Evolutionary conservation across 2,888 invertebrate species (phyloP), one percentile per base, ranked within the genome.

Genomic region (Scelioninae gen. 2): DNA sequence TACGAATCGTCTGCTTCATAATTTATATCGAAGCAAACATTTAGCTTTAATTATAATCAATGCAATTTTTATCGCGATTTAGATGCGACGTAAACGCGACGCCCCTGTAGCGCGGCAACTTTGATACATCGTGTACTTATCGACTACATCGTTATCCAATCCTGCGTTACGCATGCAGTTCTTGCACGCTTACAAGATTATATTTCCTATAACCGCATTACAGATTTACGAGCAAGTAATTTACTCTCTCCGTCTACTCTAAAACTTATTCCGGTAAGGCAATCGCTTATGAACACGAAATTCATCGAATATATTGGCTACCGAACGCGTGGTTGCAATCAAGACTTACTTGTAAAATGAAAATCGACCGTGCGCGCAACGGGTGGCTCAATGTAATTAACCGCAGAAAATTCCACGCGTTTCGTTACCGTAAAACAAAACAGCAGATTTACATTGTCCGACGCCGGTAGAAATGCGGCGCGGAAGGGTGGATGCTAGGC

Each of bases 121-220:
- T 74, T 71, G 70, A 70, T 65, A 61, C 67, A 70, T 52, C 70
- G 25, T 70, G 69, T 64, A 64, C 53, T 71, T 72, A 72, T 63
- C 74, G 63, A 67, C 67, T 75, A 71, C 71, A 70, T 60, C 57
- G 68, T 69, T 35, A 58, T 58, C 69, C 68, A 64, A 57, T 65
- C 52, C 65, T 63, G 63, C 75, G 77, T 78, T 79, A 79, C 79
- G 78, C 78, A 74, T 75, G 76, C 78, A 72, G 68, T 53, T 69
- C 75, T 73, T 77, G 74, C 63, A 65, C 61, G 71, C 72, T 71
- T 73, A 75, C 76, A 70, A 74, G 78, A 78, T 79, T 77, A 79
- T 80, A 79, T 81, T 80, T 81, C 76, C 80, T 76, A 73, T 77
- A 78, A 79, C 76, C 73, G 58, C 76, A 61, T 72, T 74, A 75